These are phyloP conservation scores for Pseudolycoriella hygida DNA, from an alignment of 2,888 invertebrate genomes.

Conservation along the genomic window DNA sequence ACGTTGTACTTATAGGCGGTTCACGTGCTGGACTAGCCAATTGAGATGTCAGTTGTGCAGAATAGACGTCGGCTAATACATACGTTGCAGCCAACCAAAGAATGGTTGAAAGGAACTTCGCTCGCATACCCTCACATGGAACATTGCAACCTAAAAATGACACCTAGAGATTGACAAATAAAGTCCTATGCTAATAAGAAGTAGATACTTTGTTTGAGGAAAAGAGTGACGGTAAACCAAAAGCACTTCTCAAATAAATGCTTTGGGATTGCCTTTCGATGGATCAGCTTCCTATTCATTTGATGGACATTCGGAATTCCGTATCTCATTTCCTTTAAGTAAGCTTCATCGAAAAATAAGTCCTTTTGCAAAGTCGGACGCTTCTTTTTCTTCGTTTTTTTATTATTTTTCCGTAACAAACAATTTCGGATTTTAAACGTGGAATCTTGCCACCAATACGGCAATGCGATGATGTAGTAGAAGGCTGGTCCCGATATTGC, in stretches of 20 bases:
- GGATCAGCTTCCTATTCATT: too few relatives aligned
- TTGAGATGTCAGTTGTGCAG: slow-evolving; percentile 57
- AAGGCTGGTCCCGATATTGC: slow-evolving; percentile 49
- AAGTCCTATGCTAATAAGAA: too few relatives aligned
- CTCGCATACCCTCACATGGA: slow-evolving; percentile 33
- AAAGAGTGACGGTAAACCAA: slow-evolving; percentile 54
- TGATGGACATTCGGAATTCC: neutral
- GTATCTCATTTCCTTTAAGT: slow-evolving; percentile 23
- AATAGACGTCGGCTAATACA: slow-evolving; percentile 61
- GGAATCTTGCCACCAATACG: slow-evolving; percentile 19
- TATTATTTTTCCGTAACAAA: too few relatives aligned
- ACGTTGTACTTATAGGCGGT: slow-evolving; percentile 33
- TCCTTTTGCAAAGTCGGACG: neutral
- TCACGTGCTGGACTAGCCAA: slow-evolving; percentile 55
- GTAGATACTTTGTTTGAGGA: slow-evolving; percentile 56
- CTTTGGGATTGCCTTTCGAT: slow-evolving; percentile 15
- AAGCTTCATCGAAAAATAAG: slow-evolving; percentile 19
- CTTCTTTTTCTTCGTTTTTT: neutral
- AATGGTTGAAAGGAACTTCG: slow-evolving; percentile 47
- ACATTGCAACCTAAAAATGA: slow-evolving; percentile 17
- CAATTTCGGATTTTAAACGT: too few relatives aligned
- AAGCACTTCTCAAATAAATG: slow-evolving; percentile 41
- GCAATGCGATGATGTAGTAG: slow-evolving; percentile 46
- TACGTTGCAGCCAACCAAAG: slow-evolving; percentile 60
- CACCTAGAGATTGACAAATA: neutral